Evolutionary conservation across 2,797 vertebrate species (phyloP).

Genomic region (Pseudotriccus pelzelni): DNA sequence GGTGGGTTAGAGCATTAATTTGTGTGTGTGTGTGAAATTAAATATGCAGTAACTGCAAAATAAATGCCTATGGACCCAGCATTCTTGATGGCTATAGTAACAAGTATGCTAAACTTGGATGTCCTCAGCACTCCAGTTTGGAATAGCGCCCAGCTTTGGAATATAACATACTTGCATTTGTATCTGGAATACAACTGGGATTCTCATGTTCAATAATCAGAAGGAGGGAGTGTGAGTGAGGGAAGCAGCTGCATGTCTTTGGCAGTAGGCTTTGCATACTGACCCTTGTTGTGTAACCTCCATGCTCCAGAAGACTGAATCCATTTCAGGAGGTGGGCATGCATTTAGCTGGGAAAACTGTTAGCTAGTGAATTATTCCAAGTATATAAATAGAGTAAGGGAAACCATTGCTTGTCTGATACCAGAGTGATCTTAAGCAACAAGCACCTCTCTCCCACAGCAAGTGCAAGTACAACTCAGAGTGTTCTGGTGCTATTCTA

Average conservation of each 20-base stretch:
- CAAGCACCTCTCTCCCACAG: constrained; percentile 20
- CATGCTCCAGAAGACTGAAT: constrained; percentile 13
- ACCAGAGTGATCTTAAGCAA: background rate
- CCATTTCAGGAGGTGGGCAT: constrained; percentile 53
- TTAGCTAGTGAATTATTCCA: constrained; percentile 52
- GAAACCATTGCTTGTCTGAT: background rate
- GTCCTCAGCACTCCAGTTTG: background rate
- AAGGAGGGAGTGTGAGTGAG: constrained; percentile 70
- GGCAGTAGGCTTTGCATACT: constrained; percentile 46
- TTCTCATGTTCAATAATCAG: constrained; percentile 63
- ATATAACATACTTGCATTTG: constrained; percentile 55
- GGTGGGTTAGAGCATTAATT: background rate
- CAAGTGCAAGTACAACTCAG: background rate
- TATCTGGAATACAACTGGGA: constrained; percentile 64
- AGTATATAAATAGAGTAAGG: constrained; percentile 50
- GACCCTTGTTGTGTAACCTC: constrained; percentile 56
- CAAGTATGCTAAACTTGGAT: background rate
- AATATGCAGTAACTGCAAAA: background rate
- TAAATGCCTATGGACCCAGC: background rate
- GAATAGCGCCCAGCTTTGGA: constrained; percentile 19
- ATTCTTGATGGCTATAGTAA: background rate
- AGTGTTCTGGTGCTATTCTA: background rate
- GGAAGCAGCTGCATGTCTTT: constrained; percentile 71
- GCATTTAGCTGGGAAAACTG: constrained; percentile 52
- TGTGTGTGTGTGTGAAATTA: background rate